Base-by-base conservation (phyloP, 2,888 invertebrate genomes). In the Octodonta nipae region DNA sequence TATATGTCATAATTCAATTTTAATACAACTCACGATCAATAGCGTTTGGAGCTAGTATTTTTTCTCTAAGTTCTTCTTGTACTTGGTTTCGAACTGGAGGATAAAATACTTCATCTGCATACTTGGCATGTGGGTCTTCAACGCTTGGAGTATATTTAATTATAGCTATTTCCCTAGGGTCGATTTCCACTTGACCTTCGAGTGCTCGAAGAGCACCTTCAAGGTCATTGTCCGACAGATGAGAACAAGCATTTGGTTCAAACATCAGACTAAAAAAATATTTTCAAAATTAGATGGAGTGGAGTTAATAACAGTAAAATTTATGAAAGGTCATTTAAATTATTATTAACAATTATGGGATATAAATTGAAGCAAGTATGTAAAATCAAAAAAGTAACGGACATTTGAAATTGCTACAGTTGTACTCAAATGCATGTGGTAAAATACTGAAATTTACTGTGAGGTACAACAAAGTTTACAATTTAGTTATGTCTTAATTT, bases 31-130 rank as follows among this genome's bases (percentile, higher is more conserved):
- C 29, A 42, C 41, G 25, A 11, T 43, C 37, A 14, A 44, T 26
- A 5, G 67, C 70, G 26, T 67, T 65, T 5, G 67, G 46, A 8
- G 70, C 62, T 39, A 71, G 61, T 47, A 70, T 71, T 31, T 68
- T 67, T 10, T 61, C 45, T 24, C 63, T 59, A 6, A 58, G 52
- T 29, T 54, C 49, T 24, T 56, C 57, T 12, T 56, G 55, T 4
- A 42, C 41, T n/a, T 37, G 30, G 25, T 64, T 61, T 32, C 70
- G 66, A 27, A 64, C 59, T 33, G 82, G 78, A 13, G 85, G 85
- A 55, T 71, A 80, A 55, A 80, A 85, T 10, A 82, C 68, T 62
- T 84, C 83, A 50, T 84, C 83, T n/a, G 84, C 81, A 53, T 74
- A 85, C 43, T 78, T 73, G 2, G 74, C 70, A 37, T 68, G 65